Conservation (phyloP, 2,113 vertebrate genomes). For the Archilochus colubris region DNA sequence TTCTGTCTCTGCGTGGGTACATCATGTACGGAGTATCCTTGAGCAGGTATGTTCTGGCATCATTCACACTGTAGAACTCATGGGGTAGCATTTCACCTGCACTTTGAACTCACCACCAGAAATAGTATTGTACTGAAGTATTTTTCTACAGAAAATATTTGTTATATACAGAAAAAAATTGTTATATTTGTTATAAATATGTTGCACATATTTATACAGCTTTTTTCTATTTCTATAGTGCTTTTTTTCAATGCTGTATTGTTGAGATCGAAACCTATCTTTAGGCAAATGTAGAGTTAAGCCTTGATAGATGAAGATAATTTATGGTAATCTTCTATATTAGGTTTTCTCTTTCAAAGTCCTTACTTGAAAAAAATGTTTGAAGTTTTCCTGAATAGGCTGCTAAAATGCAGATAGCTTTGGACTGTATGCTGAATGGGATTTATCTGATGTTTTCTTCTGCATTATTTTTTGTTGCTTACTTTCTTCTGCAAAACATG, state of each 20-base stretch:
- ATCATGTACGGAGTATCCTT: slow-evolving; percentile 88
- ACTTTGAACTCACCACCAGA: not conserved
- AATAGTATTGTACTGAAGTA: not conserved
- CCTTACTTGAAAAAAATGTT: not conserved
- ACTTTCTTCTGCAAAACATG: not conserved
- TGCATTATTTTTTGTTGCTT: not conserved
- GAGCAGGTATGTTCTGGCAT: slow-evolving; percentile 80
- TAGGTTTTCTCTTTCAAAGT: not conserved
- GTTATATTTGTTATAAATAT: not conserved
- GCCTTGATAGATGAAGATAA: not conserved
- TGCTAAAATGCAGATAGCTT: not conserved
- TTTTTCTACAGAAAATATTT: not conserved
- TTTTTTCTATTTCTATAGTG: not conserved
- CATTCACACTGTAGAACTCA: not conserved
- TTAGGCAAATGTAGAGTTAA: not conserved
- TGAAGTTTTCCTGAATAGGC: not conserved
- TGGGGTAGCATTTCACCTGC: not conserved
- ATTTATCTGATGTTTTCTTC: not conserved
- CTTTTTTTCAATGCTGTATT: not conserved
- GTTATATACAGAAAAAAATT: too few relatives aligned
- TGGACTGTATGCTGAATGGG: not conserved
- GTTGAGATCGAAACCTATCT: not conserved
- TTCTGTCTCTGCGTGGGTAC: slow-evolving; percentile 89
- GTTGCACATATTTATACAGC: not conserved
- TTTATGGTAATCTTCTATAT: not conserved